Evolutionary conservation across 2,888 invertebrate species (phyloP), one percentile per base, ranked within the genome.

Genomic region (Euzetes globulus): DNA sequence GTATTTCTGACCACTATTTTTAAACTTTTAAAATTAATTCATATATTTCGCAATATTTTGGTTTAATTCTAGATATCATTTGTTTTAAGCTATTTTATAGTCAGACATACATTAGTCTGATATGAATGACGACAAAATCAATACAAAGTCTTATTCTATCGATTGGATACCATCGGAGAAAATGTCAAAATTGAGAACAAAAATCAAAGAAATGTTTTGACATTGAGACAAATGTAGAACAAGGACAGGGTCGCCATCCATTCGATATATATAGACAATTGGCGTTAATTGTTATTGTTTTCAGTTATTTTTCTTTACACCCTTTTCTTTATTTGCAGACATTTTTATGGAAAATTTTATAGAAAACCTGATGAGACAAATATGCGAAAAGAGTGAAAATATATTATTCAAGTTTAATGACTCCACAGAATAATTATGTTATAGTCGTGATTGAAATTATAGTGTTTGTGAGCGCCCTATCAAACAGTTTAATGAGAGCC

Each of bases 361-460:
- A 2, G 7, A 47, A 47, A 33, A 33, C 33, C 33, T 33, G 33
- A n/a, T 60, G 58, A 58, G 65, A 65, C 33, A 65, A 37, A 41
- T 68, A 37, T 68, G 68, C n/a, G 17, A 45, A 68, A 68, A 22
- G 37, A 33, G 27, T 22, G 19, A 68, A 68, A 33, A 41, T 68
- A 68, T 41, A 68, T 41, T 15, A 37, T 68, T 33, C 19, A 68
- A 68, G 68, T 68, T 45, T 68, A 68, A 68, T 68, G 68, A 68
- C 68, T 68, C 29, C 15, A 60, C 52, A 58, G 33, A 6, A 60
- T n/a, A 27, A 6, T 22, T 27, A 27, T 27, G 17, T 58, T 27
- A 33, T 52, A 60, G 60, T 60, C 60, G 33, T 60, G 33, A 60
- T 60, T 41, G 7, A 41, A 41, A 41, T 41, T 41, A 11, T 13